Evolutionary conservation across 1,140 invertebrate genomes (phyloP), one percentile per base, ranked within the genome.

Genomic region (Neotoxoptera formosana): DNA sequence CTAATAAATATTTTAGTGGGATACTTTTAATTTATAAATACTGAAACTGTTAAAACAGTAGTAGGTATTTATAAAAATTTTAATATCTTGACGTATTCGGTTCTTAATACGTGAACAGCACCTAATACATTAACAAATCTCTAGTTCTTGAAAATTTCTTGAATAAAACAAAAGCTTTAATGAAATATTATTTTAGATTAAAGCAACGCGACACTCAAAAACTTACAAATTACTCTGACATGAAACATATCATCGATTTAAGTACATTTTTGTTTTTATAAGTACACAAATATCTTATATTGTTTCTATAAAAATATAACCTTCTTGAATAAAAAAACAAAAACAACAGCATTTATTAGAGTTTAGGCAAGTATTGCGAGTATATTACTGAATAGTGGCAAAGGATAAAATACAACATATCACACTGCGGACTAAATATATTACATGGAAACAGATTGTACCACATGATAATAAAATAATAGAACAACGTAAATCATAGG

Each of bases 401-500:
- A 14, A 76, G 30, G 30, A 76, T 76, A 17, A n/a, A 30, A 14
- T 76, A 7, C 34, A 36, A 83, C 34, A 83, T 83, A 83, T 83
- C 7, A 36, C 7, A 84, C 23, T 45, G 41, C 9, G 41, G 36
- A 45, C 36, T 41, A 84, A 84, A 84, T 84, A 84, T 41, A 84
- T 84, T 25, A 84, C 6, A 84, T 84, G 83, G 30, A 88, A 88
- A 88, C 36, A 88, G 86, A 89, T 89, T 34, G 34, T 53, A 36
- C 48, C 48, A 89, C 87, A 36, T 8, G 87, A 89, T 89, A 89
- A 89, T 48, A 89, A 53, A 9, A 51, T 89, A 53, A 89, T 53
- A 53, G 48, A 51, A 89, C 34, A 89, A 53, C 87, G 34, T 89
- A 53, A 89, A 89, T 89, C 87, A 89, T 89, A 53, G 47, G 30